Percentiles rank a stretch among this genome's conserved stretches.
Conservation (phyloP, 2,797 vertebrate genomes). For the Sphenodon punctatus region DNA sequence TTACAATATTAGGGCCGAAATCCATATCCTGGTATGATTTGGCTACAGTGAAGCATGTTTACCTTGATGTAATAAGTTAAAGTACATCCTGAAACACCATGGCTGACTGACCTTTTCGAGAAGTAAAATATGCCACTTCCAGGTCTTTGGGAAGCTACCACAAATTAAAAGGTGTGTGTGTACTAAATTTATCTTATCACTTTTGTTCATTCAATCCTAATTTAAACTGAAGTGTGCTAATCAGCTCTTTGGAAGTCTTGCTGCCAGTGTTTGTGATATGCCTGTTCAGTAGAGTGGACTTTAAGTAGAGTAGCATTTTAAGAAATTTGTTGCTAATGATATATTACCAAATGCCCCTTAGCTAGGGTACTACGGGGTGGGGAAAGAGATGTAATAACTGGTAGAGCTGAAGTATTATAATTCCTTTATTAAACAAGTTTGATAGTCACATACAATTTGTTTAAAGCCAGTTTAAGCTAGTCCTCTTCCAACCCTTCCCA, state of each 20-base stretch:
- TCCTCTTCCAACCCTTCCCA: no score
- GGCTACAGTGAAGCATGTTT: no score
- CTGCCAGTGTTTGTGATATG: not conserved
- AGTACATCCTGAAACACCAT: no score
- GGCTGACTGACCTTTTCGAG: no score
- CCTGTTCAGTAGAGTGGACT: not conserved
- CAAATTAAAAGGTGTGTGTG: no score
- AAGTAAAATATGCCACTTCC: no score
- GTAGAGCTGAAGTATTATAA: not conserved
- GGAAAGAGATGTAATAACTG: not conserved
- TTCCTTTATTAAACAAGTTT: not conserved
- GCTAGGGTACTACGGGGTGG: not conserved
- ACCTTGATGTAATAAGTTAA: no score
- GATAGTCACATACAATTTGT: not conserved
- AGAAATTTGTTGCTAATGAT: not conserved
- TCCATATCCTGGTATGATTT: no score
- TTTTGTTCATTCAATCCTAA: not conserved
- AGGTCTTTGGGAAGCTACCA: no score
- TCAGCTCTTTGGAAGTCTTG: not conserved
- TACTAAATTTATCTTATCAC: not conserved
- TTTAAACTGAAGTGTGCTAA: not conserved
- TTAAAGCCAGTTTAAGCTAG: not conserved
- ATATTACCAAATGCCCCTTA: not conserved
- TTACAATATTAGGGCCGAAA: no score
- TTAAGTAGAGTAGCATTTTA: no score